Conservation (phyloP, 2,113 vertebrate genomes). For the Callaeas wilsoni region DNA sequence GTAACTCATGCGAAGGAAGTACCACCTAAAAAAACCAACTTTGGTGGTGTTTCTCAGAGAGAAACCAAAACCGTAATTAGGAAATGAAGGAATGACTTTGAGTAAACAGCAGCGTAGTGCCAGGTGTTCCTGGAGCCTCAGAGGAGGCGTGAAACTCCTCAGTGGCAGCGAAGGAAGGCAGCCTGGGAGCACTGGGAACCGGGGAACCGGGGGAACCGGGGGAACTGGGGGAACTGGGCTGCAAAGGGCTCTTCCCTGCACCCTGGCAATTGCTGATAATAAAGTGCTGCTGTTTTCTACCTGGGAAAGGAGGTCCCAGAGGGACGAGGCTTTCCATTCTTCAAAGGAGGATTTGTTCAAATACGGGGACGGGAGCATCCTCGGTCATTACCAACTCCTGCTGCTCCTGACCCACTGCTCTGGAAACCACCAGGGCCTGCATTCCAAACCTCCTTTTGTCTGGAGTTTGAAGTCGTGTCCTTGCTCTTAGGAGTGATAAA, state of each 20-base stretch:
- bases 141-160: neutral
- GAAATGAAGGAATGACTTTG: neutral
- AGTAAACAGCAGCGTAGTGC: neutral
- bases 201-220: too few species aligned
- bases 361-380: neutral
- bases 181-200: too few species aligned
- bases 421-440: rapidly evolving
- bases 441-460: neutral
- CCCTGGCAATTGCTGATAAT: neutral
- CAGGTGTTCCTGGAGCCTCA: neutral
- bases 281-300: neutral
- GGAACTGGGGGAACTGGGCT: neutral
- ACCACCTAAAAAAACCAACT: neutral
- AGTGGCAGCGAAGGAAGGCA: neutral
- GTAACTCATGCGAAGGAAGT: neutral
- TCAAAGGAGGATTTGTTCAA: neutral
- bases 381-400: neutral
- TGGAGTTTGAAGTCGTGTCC: neutral
- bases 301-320: slow-evolving; percentile 16
- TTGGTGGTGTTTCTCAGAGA: neutral
- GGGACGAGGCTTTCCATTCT: neutral
- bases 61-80: neutral
- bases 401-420: neutral
- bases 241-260: neutral
- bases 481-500: neutral